These are phyloP conservation scores for Atethmia centrago DNA, from an alignment of 2,888 invertebrate genomes.

Conservation along the genomic window DNA sequence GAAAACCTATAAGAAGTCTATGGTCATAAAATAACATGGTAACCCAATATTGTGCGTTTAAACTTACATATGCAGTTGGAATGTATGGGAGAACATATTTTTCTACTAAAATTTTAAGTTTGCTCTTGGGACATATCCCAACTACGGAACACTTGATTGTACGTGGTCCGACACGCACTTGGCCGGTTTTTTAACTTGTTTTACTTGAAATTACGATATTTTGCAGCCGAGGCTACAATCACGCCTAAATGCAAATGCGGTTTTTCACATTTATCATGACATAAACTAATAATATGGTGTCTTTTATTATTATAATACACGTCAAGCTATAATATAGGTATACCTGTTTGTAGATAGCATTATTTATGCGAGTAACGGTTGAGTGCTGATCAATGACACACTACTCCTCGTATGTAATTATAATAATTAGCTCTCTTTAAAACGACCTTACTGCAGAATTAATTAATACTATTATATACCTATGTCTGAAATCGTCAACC, in stretches of 20 bases:
- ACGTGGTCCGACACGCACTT: too few species aligned
- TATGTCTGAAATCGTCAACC: not conserved
- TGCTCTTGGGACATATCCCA: too few species aligned
- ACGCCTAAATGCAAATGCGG: slow-evolving; percentile 34
- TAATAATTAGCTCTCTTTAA: not conserved
- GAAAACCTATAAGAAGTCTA: too few species aligned
- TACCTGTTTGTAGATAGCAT: slow-evolving; percentile 11
- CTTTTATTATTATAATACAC: slow-evolving; percentile 35
- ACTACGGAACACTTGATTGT: too few species aligned
- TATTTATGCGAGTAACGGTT: slow-evolving; percentile 7
- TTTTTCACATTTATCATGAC: slow-evolving; percentile 42
- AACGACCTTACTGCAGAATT: not conserved
- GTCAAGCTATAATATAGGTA: slow-evolving; percentile 16
- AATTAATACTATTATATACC: not conserved
- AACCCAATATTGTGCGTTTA: too few species aligned
- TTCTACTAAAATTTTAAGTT: too few species aligned
- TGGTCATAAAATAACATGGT: too few species aligned
- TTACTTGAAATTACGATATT: slow-evolving; percentile 50
- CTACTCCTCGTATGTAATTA: not conserved
- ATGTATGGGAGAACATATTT: too few species aligned
- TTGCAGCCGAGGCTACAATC: slow-evolving; percentile 12
- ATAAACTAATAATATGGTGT: slow-evolving; percentile 35
- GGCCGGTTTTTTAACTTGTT: slow-evolving; percentile 52
- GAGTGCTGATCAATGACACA: slow-evolving; percentile 6
- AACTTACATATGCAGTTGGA: too few species aligned